phyloP scores from a whole-genome alignment of 2,888 invertebrate species.

The Alentia gelatinosa region DNA sequence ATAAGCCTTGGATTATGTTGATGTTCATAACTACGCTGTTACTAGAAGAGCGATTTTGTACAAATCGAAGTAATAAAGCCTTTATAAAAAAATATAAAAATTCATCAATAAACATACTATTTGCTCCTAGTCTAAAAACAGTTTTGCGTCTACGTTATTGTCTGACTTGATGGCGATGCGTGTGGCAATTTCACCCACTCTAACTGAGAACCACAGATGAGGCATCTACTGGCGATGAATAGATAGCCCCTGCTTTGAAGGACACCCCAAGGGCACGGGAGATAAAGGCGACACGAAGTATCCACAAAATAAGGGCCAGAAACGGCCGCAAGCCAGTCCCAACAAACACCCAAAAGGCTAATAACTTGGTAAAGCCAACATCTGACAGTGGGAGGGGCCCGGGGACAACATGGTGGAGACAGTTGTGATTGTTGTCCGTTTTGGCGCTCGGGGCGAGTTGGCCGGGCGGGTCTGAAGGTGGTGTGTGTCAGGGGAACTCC shows the following conservation, averaged over 20 bases:
- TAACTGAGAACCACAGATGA: not conserved
- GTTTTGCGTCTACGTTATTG: too few species aligned
- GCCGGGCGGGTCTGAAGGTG: not conserved
- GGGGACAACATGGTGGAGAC: not conserved
- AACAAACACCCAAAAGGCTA: not conserved
- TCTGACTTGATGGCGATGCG: not conserved
- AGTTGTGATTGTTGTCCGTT: not conserved
- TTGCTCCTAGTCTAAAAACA: too few species aligned
- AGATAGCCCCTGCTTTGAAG: constrained; percentile 3
- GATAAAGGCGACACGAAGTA: not conserved
- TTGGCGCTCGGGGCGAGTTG: not conserved
- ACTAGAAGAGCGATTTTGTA: too few species aligned
- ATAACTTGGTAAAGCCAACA: not conserved
- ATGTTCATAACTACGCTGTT: too few species aligned
- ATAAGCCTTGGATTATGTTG: too few species aligned
- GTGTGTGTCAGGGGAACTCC: not conserved
- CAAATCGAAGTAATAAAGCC: too few species aligned
- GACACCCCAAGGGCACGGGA: not conserved
- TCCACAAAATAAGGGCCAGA: not conserved
- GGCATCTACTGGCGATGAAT: not conserved
- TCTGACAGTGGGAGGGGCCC: not conserved
- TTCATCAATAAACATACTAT: too few species aligned
- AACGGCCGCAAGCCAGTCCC: not conserved
- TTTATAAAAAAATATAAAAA: too few species aligned
- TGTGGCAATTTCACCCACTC: not conserved